Conservation (phyloP, 2,113 vertebrate species). For the Alligator mississippiensis region DNA sequence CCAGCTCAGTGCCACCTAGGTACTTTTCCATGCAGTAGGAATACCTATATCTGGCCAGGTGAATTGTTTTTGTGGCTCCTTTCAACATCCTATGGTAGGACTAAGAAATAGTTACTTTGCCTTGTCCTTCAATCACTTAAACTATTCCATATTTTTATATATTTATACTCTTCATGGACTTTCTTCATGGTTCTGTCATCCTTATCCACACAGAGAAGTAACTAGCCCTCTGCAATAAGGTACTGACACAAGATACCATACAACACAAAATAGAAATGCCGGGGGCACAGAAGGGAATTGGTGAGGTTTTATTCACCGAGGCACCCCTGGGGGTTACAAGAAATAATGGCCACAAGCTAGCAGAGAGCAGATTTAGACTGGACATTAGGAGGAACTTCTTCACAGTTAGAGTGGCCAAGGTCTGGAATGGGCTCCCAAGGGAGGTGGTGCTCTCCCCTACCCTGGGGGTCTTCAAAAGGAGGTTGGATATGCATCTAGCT, state of each 20-base stretch:
- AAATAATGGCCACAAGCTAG: no score
- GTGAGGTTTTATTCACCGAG: no score
- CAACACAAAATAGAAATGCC: neutral
- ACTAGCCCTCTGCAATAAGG: neutral
- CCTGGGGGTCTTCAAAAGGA: no score
- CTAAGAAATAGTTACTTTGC: neutral
- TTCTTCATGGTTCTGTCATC: neutral
- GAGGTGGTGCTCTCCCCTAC: no score
- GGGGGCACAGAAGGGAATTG: neutral
- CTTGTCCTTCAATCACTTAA: neutral
- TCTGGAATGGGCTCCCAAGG: no score
- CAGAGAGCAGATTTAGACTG: no score
- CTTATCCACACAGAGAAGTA: neutral
- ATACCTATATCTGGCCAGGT: neutral
- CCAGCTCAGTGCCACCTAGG: neutral
- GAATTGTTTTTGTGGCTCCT: rapidly evolving
- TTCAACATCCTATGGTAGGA: neutral
- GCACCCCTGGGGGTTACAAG: no score
- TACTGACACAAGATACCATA: neutral
- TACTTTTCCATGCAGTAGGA: neutral
- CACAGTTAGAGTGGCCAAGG: no score
- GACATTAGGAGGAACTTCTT: no score
- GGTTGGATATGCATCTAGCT: no score
- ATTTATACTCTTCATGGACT: neutral
- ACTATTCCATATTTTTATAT: neutral